Conservation (phyloP, 2,888 invertebrate genomes). For the Ophion slaviceki region DNA sequence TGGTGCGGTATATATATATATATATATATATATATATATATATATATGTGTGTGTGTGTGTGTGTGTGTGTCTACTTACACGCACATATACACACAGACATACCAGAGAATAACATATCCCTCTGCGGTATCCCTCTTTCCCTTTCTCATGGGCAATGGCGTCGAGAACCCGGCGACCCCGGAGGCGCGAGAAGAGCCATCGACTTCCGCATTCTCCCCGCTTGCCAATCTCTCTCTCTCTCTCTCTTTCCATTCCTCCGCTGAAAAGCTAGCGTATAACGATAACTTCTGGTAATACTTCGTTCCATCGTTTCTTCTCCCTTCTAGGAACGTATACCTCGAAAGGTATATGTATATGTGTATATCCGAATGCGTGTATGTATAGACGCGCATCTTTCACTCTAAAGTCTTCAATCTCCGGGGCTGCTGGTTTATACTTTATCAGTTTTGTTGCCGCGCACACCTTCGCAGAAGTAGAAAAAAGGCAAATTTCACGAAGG, state of each 20-base stretch:
- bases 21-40: no score
- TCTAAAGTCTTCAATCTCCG: slow-evolving; percentile 58
- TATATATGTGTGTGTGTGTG: no score
- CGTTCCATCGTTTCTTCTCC: slow-evolving; percentile 41
- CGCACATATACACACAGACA: slow-evolving; percentile 7
- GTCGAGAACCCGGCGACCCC: slow-evolving; percentile 64
- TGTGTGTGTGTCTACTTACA: neutral
- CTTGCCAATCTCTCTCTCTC: slow-evolving; percentile 46
- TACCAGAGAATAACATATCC: slow-evolving; percentile 57
- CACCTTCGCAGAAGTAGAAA: slow-evolving; percentile 29
- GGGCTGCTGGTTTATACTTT: slow-evolving; percentile 48
- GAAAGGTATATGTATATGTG: slow-evolving; percentile 9
- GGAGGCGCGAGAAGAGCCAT: slow-evolving; percentile 65
- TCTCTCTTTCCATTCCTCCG: slow-evolving; percentile 38
- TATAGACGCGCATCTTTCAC: slow-evolving; percentile 49
- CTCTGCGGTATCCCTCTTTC: slow-evolving; percentile 48
- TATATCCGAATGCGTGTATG: neutral
- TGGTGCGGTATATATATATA: neutral
- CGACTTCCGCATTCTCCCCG: slow-evolving; percentile 65
- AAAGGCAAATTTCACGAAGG: slow-evolving; percentile 38
- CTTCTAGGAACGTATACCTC: slow-evolving; percentile 45
- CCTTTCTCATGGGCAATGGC: slow-evolving; percentile 58
- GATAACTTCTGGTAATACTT: slow-evolving; percentile 37
- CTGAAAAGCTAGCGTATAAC: slow-evolving; percentile 46
- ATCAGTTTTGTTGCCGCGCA: slow-evolving; percentile 32